Evolutionary conservation across 2,888 invertebrate genomes (phyloP).

Genomic region (Andrena bicolor): DNA sequence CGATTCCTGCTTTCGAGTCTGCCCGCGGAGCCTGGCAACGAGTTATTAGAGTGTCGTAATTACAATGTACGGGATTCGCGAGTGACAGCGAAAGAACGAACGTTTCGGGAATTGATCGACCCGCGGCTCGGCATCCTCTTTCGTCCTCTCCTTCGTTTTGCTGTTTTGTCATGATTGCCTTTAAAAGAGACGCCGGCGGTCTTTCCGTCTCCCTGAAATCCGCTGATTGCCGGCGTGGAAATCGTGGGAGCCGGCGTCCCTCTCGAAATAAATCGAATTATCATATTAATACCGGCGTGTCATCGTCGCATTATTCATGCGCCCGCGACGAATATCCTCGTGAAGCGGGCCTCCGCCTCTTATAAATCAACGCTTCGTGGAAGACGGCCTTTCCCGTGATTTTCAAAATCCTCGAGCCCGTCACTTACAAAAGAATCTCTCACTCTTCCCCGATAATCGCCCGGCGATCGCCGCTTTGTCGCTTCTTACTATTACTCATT

Average conservation of each 20-base stretch:
- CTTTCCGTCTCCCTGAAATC: slow-evolving; percentile 50
- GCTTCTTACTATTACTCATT: slow-evolving; percentile 29
- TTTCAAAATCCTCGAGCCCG: slow-evolving; percentile 50
- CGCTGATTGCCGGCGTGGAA: slow-evolving; percentile 58
- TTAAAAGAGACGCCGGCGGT: slow-evolving; percentile 52
- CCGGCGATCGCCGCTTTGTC: slow-evolving; percentile 29
- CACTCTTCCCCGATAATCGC: slow-evolving; percentile 38
- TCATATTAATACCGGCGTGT: slow-evolving; percentile 73
- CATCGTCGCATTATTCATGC: slow-evolving; percentile 71
- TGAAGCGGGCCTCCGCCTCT: slow-evolving; percentile 28
- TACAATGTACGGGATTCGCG: slow-evolving; percentile 67
- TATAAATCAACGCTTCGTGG: slow-evolving; percentile 68
- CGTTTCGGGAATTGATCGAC: slow-evolving; percentile 62
- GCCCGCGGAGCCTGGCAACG: slow-evolving; percentile 48
- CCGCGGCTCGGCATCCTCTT: slow-evolving; percentile 21
- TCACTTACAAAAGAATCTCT: slow-evolving; percentile 47
- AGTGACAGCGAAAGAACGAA: slow-evolving; percentile 66
- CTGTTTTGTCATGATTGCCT: slow-evolving; percentile 37
- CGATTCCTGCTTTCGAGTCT: slow-evolving; percentile 66
- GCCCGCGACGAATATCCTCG: slow-evolving; percentile 60
- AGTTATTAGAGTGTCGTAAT: slow-evolving; percentile 72
- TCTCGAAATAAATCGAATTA: slow-evolving; percentile 66
- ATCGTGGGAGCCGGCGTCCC: slow-evolving; percentile 58
- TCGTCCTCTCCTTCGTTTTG: neutral
- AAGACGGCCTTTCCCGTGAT: slow-evolving; percentile 54